Evolutionary conservation across 1,140 invertebrate species (phyloP).

Genomic region (Brachionus rotundiformis): DNA sequence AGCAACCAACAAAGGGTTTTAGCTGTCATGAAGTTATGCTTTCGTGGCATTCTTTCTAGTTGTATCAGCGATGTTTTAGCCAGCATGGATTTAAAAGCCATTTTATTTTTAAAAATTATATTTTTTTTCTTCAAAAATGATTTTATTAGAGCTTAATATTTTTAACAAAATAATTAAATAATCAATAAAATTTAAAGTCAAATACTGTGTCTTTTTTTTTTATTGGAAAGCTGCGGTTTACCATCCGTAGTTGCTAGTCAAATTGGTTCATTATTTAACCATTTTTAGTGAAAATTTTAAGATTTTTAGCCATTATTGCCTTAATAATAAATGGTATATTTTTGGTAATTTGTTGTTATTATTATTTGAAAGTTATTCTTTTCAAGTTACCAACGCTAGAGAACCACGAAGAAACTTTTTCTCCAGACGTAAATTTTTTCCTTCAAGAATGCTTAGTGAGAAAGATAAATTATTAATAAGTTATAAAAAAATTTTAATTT

Average conservation of each 20-base stretch:
- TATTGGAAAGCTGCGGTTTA: too few species aligned
- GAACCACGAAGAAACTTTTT: background rate
- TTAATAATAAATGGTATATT: background rate
- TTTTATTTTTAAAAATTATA: background rate
- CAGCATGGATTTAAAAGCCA: background rate
- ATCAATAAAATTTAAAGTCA: too few species aligned
- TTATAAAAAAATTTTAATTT: background rate
- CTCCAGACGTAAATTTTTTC: background rate
- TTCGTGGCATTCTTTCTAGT: background rate
- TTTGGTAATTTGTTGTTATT: background rate
- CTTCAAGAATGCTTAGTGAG: background rate
- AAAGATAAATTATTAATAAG: too few species aligned
- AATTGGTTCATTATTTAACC: background rate
- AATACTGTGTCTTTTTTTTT: too few species aligned
- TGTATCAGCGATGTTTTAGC: background rate
- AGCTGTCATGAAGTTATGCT: background rate
- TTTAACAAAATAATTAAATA: too few species aligned
- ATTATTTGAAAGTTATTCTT: too few species aligned
- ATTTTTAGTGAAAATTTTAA: background rate
- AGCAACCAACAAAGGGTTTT: background rate
- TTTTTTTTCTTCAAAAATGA: background rate
- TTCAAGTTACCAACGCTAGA: background rate
- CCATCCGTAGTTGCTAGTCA: too few species aligned
- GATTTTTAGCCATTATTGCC: background rate
- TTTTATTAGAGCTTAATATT: background rate